Base-by-base conservation (phyloP, 2,888 invertebrate genomes). In the Brachylomia viminalis region DNA sequence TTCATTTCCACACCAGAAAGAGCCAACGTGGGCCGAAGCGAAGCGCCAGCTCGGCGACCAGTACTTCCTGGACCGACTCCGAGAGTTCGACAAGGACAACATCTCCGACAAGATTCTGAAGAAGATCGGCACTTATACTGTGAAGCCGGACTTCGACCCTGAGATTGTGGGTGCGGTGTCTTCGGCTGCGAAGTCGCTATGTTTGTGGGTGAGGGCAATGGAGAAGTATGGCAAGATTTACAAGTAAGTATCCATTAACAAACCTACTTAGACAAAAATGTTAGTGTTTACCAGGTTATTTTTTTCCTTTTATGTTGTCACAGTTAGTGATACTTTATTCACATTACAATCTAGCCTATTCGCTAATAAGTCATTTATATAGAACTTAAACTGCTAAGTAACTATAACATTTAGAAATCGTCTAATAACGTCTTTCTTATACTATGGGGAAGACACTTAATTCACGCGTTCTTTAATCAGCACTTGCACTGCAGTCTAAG, bases 201-300 rank as follows among this genome's bases (percentile, higher is more conserved):
- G 98, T 91, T 97, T 98, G 91, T 99, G 99, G 99, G 99, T 98
- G 30, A 97, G 98, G 79, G 99, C 99, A 4, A 99, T 99, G 93
- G 98, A 99, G 93, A 98, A 98, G 92, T 99, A 99, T 91, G 99
- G 98, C 5, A 98, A 98, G 95, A 98, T 99, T 62, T 99, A 97
- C 97, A 98, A 97, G 98, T 98, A 91, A 96, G 54, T 45, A 4
- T 38, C 1, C 17, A 38, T 20, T 7, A 17, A 38, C n/a, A 20
- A 70, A 70, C 33, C 13, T 45, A 30, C 17, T 11, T 13, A 13
- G 13, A 38, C 38, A n/a, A n/a, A n/a, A n/a, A n/a, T n/a, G n/a
- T n/a, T n/a, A n/a, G n/a, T n/a, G n/a, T n/a, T n/a, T n/a, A n/a
- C n/a, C n/a, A n/a, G n/a, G n/a, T n/a, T n/a, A n/a, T n/a, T n/a